Conservation (phyloP, 2,797 vertebrate species). For the Rhyacichthys aspro region DNA sequence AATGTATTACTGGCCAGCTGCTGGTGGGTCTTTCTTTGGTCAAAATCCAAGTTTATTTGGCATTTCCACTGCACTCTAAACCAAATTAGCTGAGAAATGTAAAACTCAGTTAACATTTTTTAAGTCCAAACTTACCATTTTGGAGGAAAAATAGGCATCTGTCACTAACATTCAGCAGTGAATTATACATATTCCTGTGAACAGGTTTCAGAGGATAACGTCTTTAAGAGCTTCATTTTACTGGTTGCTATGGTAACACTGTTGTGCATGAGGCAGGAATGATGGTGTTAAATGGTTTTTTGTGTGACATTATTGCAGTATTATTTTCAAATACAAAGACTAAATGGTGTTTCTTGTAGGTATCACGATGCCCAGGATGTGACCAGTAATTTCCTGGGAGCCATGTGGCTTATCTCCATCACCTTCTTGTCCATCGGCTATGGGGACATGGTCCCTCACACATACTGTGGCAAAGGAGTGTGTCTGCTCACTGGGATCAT, state of each 20-base stretch:
- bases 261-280: conserved; percentile 22
- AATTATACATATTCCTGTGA: conserved; percentile 12
- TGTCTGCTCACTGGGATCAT: conserved; percentile 97
- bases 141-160: neutral
- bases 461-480: conserved; percentile 95
- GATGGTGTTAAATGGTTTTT: conserved; percentile 22
- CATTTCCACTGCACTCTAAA: conserved; percentile 37
- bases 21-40: conserved; percentile 36
- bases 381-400: conserved; percentile 96
- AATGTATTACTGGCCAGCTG: conserved; percentile 40
- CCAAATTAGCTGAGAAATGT: conserved; percentile 21
- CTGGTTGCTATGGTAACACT: conserved; percentile 63
- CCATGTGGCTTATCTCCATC: conserved; percentile 98
- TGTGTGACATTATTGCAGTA: conserved; percentile 7
- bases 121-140: conserved; percentile 11
- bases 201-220: conserved; percentile 33
- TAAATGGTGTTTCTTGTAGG: conserved; percentile 69
- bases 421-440: conserved; percentile 97
- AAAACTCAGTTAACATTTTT: conserved; percentile 19
- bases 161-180: conserved; percentile 9
- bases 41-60: conserved; percentile 33
- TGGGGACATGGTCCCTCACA: conserved; percentile 96
- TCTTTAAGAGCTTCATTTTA: conserved; percentile 34
- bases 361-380: conserved; percentile 98
- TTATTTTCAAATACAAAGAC: conserved; percentile 16